A percentile compares a stretch with the other conserved stretches of the same genome.
Conservation (phyloP, 2,888 invertebrate species). For the Hanleya hanleyi region DNA sequence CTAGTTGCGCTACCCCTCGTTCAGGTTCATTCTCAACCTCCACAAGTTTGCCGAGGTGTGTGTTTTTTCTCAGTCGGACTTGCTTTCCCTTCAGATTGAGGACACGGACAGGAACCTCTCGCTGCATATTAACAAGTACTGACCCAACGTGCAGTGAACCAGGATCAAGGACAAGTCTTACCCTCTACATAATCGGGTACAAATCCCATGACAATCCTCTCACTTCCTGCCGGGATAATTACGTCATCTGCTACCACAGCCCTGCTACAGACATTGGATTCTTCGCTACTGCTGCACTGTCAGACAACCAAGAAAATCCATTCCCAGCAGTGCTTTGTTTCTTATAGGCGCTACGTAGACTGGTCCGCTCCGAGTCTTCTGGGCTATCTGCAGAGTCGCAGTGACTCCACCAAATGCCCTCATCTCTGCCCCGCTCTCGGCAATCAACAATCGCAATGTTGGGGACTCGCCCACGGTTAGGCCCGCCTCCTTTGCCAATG, state of each 20-base stretch:
- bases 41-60: not conserved
- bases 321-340: too few relatives aligned
- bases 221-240: not conserved
- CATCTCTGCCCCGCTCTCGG: not conserved
- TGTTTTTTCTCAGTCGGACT: not conserved
- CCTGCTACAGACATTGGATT: not conserved
- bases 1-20: too few relatives aligned
- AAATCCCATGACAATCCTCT: not conserved
- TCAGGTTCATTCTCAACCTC: not conserved
- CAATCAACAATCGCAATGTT: not conserved
- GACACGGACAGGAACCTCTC: not conserved
- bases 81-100: not conserved
- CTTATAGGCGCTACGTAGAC: too few relatives aligned
- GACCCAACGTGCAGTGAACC: not conserved
- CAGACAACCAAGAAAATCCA: too few relatives aligned
- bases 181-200: not conserved
- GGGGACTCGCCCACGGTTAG: too few relatives aligned
- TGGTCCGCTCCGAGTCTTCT: too few relatives aligned
- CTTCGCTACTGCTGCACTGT: too few relatives aligned
- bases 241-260: not conserved
- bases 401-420: too few relatives aligned
- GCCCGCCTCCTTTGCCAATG: too few relatives aligned
- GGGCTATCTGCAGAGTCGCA: not conserved
- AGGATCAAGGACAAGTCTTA: not conserved
- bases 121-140: not conserved